Conservation (phyloP, 2,113 vertebrate species). For the Cephalopholis sonnerati region DNA sequence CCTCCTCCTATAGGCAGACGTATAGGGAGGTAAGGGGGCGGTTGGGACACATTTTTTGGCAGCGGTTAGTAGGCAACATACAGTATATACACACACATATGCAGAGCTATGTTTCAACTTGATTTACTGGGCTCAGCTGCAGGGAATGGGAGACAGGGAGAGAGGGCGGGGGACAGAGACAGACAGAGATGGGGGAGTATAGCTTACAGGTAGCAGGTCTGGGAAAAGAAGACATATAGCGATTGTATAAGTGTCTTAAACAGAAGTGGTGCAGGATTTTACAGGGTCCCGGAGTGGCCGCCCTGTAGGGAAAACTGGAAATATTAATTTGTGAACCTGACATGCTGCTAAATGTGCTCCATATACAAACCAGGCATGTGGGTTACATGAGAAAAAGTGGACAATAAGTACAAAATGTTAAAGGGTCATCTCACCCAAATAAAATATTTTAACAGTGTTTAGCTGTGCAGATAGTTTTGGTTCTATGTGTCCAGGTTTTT, state of each 20-base stretch:
- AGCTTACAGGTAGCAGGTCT: conserved; percentile 75
- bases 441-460: neutral
- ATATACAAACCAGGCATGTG: neutral
- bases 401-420: neutral
- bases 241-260: conserved; percentile 70
- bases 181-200: conserved; percentile 26
- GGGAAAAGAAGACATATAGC: conserved; percentile 37
- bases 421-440: neutral
- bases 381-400: neutral
- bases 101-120: conserved; percentile 84
- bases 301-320: conserved; percentile 32
- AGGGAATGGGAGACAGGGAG: conserved; percentile 41
- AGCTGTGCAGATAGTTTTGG: too few relatives aligned
- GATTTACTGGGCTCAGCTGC: conserved; percentile 86
- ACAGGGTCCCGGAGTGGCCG: conserved; percentile 29
- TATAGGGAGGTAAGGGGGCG: conserved; percentile 77
- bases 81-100: conserved; percentile 51
- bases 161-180: conserved; percentile 9
- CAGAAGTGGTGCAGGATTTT: conserved; percentile 47
- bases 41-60: conserved; percentile 91
- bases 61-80: conserved; percentile 65
- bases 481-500: neutral
- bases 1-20: conserved; percentile 79
- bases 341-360: neutral
- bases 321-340: conserved; percentile 52